Percentiles rank a stretch among this genome's conserved stretches.
phyloP scores from a whole-genome alignment of 2,797 vertebrate species.

The Poecilia picta region DNA sequence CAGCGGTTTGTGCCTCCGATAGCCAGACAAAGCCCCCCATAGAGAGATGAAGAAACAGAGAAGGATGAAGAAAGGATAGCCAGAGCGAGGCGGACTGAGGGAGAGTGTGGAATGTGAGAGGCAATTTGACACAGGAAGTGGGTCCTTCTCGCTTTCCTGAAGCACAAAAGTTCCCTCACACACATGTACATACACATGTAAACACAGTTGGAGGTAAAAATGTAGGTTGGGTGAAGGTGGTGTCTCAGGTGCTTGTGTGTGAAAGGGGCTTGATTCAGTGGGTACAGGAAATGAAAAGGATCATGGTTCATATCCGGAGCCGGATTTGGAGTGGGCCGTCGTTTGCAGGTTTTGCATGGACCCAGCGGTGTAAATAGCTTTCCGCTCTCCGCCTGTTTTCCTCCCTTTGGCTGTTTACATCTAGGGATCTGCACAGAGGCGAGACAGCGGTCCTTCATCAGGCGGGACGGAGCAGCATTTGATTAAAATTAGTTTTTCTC shows the following conservation, averaged over 20 bases:
- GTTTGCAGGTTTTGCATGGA: conserved; percentile 42
- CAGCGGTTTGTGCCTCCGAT: conserved; percentile 77
- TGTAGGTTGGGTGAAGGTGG: conserved; percentile 26
- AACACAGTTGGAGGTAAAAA: conserved; percentile 52
- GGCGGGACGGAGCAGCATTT: conserved; percentile 34
- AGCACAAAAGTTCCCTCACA: conserved; percentile 69
- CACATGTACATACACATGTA: conserved; percentile 35
- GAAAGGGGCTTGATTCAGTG: conserved; percentile 49
- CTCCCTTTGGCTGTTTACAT: conserved; percentile 37
- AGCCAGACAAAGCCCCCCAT: conserved; percentile 81
- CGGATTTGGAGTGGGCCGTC: conserved; percentile 24
- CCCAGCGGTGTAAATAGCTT: conserved; percentile 35
- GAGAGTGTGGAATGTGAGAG: conserved; percentile 80
- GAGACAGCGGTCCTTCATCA: conserved; percentile 56
- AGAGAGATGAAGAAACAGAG: conserved; percentile 70
- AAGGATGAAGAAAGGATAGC: conserved; percentile 64
- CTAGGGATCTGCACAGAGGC: conserved; percentile 30
- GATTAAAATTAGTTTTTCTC: conserved; percentile 59
- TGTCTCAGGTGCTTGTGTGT: conserved; percentile 62
- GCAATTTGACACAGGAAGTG: conserved; percentile 82
- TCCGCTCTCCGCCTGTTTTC: conserved; percentile 6
- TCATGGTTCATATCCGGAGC: conserved; percentile 68
- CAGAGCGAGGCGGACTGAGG: conserved; percentile 56
- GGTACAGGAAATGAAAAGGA: conserved; percentile 71
- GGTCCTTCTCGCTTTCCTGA: conserved; percentile 62